These are phyloP conservation scores for Oceanodroma tethys DNA, from an alignment of 2,113 vertebrate species.

Conservation along the genomic window DNA sequence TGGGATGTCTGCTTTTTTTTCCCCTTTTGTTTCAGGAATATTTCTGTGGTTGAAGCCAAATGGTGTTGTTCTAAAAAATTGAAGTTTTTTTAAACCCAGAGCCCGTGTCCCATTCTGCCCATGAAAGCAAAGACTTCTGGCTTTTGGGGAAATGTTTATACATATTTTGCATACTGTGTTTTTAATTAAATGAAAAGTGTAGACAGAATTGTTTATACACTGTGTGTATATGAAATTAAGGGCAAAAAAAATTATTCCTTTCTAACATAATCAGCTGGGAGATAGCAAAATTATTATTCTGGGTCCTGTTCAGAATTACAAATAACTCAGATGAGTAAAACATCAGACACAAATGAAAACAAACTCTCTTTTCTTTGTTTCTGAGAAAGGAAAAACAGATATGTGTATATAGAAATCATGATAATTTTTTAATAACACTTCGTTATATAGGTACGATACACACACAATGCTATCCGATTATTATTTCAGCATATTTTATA, in stretches of 20 bases:
- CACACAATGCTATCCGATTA: not conserved
- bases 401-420: not conserved
- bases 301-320: not conserved
- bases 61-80: not conserved
- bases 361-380: not conserved
- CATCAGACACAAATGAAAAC: not conserved
- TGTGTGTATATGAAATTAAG: not conserved
- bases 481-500: not conserved
- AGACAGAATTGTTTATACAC: not conserved
- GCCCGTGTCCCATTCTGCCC: not conserved
- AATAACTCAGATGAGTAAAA: not conserved
- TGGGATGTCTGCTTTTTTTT: not conserved
- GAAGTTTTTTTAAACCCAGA: not conserved
- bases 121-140: not conserved
- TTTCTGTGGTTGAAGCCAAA: not conserved
- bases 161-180: not conserved
- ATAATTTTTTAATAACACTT: not conserved
- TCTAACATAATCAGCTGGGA: slow-evolving; percentile 5
- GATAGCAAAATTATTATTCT: slow-evolving; percentile 35
- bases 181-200: slow-evolving; percentile 35
- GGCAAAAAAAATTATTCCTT: not conserved
- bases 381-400: not conserved
- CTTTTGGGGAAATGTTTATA: not conserved
- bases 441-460: not conserved
- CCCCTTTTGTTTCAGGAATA: not conserved